Conservation (phyloP, 2,797 vertebrate genomes). For the Cirrhinus mrigala region DNA sequence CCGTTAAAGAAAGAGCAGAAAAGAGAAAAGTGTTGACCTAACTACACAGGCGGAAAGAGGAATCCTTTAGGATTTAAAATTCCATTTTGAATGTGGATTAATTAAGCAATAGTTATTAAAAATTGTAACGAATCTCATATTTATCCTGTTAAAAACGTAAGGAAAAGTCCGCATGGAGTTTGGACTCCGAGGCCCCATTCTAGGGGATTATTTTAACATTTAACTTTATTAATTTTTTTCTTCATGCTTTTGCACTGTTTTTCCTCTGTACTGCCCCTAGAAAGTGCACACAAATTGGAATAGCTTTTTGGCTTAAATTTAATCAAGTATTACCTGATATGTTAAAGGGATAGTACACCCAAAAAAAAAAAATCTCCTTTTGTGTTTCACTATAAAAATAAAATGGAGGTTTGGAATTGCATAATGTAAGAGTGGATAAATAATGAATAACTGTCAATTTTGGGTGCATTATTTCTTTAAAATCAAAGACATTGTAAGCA, state of each 20-base stretch:
- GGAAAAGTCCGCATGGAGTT: conserved; percentile 73
- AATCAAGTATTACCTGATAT: not conserved
- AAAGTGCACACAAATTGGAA: conserved; percentile 65
- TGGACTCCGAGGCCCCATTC: conserved; percentile 66
- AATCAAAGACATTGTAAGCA: not conserved
- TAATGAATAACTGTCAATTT: not conserved
- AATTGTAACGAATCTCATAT: conserved; percentile 75
- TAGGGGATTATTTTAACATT: conserved; percentile 69
- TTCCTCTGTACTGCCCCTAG: conserved; percentile 69
- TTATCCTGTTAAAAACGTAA: conserved; percentile 80
- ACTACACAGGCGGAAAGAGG: conserved; percentile 73
- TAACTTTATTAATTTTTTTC: conserved; percentile 74
- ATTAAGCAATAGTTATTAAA: conserved; percentile 83
- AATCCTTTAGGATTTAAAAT: conserved; percentile 77
- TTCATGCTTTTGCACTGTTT: conserved; percentile 69
- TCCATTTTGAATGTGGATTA: conserved; percentile 80
- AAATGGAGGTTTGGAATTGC: not conserved
- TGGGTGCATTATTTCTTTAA: not conserved
- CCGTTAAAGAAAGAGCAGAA: conserved; percentile 60
- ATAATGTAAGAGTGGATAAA: not conserved
- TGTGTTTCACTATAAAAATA: not conserved
- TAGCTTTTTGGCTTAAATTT: not conserved
- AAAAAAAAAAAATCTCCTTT: not conserved
- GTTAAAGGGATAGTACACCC: too few species aligned
- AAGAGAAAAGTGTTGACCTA: conserved; percentile 73